Conservation (phyloP, 2,888 invertebrate species). For the Orthosia gothica region DNA sequence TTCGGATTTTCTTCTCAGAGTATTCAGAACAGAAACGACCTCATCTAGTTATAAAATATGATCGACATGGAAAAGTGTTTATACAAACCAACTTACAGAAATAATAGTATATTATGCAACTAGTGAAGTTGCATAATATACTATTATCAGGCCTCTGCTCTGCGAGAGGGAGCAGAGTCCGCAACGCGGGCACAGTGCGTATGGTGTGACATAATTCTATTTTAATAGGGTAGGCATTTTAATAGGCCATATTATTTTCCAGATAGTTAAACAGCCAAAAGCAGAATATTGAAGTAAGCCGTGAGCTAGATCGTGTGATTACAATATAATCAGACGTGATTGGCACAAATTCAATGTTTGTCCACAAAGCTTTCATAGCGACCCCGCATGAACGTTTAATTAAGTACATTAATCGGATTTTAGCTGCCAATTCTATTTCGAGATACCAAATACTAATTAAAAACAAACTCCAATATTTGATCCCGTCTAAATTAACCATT, state of each 20-base stretch:
- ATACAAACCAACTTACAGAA: too few species aligned
- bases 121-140: too few species aligned
- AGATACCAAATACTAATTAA: conserved; percentile 16
- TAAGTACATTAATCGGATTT: conserved; percentile 15
- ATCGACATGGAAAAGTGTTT: too few species aligned
- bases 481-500: conserved; percentile 22
- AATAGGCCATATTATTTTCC: not conserved
- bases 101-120: too few species aligned
- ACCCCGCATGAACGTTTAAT: conserved; percentile 17
- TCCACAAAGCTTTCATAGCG: not conserved
- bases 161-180: too few species aligned
- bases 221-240: not conserved
- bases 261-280: not conserved
- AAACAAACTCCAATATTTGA: not conserved
- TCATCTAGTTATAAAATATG: too few species aligned
- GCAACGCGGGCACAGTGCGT: too few species aligned
- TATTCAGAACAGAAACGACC: too few species aligned
- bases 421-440: conserved; percentile 5
- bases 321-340: conserved; percentile 15
- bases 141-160: too few species aligned
- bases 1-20: too few species aligned
- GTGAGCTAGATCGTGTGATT: not conserved
- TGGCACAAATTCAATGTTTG: conserved; percentile 23
- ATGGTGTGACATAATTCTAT: too few species aligned
- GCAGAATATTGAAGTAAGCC: too few species aligned